Evolutionary conservation across 2,113 vertebrate species (phyloP).

Genomic region (Macquaria australasica): DNA sequence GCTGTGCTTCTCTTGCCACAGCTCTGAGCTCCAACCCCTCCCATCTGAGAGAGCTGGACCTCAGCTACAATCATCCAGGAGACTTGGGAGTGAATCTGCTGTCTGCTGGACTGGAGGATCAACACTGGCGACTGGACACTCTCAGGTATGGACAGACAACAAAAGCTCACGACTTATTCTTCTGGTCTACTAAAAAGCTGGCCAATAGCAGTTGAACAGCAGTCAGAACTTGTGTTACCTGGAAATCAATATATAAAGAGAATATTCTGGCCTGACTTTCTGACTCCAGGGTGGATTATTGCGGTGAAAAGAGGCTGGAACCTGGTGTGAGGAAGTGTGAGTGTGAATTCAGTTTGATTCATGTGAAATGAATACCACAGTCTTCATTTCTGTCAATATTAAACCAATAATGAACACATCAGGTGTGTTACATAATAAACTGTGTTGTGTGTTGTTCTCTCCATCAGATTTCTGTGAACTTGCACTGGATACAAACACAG

Average conservation of each 20-base stretch:
- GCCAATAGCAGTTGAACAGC: neutral
- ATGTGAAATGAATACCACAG: neutral
- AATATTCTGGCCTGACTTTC: neutral
- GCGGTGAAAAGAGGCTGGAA: neutral
- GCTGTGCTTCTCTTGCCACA: neutral
- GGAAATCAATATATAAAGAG: neutral
- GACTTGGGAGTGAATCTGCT: no score
- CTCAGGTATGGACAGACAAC: neutral
- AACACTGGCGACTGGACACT: neutral
- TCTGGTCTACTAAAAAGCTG: neutral
- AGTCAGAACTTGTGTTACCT: neutral
- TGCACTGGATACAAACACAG: no score
- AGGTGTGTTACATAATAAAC: no score
- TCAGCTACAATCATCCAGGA: no score
- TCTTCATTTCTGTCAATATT: no score
- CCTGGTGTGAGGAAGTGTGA: conserved; percentile 4
- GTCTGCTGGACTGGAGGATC: neutral
- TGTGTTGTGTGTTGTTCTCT: no score
- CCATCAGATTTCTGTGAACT: no score
- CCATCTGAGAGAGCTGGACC: no score
- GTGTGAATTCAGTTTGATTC: neutral
- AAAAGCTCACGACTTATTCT: neutral
- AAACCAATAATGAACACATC: no score
- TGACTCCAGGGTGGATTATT: neutral
- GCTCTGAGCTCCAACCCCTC: neutral